A percentile compares a stretch with the other conserved stretches of the same genome.
These are phyloP conservation scores for Catocala fraxini DNA, from an alignment of 2,888 invertebrate genomes.

Conservation along the genomic window DNA sequence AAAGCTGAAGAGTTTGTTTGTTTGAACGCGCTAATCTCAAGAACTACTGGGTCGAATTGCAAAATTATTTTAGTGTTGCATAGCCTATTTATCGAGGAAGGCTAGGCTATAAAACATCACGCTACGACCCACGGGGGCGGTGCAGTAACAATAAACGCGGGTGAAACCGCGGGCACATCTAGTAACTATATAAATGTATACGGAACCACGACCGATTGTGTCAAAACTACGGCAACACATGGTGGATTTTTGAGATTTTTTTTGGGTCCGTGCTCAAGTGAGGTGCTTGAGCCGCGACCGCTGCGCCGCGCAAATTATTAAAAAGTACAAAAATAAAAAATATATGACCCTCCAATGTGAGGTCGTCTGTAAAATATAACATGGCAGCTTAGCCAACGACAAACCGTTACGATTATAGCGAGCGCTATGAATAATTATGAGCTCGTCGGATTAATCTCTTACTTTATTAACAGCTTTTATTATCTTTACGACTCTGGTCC, in stretches of 20 bases:
- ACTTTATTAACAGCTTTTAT: too few relatives aligned
- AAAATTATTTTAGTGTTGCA: too few relatives aligned
- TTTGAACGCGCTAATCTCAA: too few relatives aligned
- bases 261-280: conserved; percentile 84
- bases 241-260: conserved; percentile 80
- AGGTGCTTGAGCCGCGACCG: conserved; percentile 70
- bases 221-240: conserved; percentile 74
- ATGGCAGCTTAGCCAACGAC: conserved; percentile 62
- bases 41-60: too few relatives aligned
- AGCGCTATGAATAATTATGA: neutral
- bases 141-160: too few relatives aligned
- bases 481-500: too few relatives aligned
- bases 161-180: too few relatives aligned
- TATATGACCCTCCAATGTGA: conserved; percentile 69
- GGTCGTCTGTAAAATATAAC: conserved; percentile 70
- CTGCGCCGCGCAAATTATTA: conserved; percentile 82
- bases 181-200: conserved; percentile 21
- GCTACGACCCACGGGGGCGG: too few relatives aligned
- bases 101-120: too few relatives aligned
- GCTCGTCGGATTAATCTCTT: too few relatives aligned
- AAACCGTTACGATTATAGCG: conserved; percentile 22
- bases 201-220: conserved; percentile 69
- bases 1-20: too few relatives aligned
- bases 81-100: too few relatives aligned
- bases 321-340: conserved; percentile 79